Base-by-base conservation (phyloP, 2,113 vertebrate genomes). In the Dasyurus viverrinus region DNA sequence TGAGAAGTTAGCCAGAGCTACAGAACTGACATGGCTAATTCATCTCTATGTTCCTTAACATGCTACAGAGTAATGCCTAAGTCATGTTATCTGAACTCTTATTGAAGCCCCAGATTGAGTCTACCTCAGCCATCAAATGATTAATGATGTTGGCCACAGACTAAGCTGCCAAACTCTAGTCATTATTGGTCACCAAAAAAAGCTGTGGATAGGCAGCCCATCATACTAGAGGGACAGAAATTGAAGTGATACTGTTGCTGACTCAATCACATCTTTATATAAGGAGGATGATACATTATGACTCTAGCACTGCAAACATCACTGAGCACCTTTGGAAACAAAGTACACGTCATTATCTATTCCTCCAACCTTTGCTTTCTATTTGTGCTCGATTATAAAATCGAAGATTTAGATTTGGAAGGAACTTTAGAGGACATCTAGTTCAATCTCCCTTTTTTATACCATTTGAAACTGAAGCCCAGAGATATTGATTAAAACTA, bases 321-420 rank as follows among this genome's bases (percentile, higher is more conserved):
- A 84, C 68, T 84, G n/a, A 84, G 16, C n/a, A 84, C 19, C n/a
- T n/a, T 1, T 23, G n/a, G 1, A 84, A 84, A n/a, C 16, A 36
- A 84, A 84, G n/a, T 84, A 8, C 2, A 84, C 19, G 0, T 84
- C 68, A 84, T 84, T 0, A 48, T 50, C 94, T 94, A 25, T 89
- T 97, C 30, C 96, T 10, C 54, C 36, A 90, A 24, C 8, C 92
- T 57, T 3, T 90, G 53, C 46, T 96, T 93, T 57, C 76, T 50
- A 25, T 52, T 68, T 84, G 36, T 84, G n/a, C 68, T 42, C 23
- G 42, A 84, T 84, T 84, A 23, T 42, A n/a, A 84, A 16, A 84
- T 84, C 68, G 42, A 42, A 42, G 19, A 84, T 84, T 84, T 42
- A 84, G 36, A 84, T 8, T 84, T 84, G 68, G 68, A 84, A 84